Evolutionary conservation across 2,888 invertebrate genomes (phyloP).

Genomic region (Callosobruchus maculatus): DNA sequence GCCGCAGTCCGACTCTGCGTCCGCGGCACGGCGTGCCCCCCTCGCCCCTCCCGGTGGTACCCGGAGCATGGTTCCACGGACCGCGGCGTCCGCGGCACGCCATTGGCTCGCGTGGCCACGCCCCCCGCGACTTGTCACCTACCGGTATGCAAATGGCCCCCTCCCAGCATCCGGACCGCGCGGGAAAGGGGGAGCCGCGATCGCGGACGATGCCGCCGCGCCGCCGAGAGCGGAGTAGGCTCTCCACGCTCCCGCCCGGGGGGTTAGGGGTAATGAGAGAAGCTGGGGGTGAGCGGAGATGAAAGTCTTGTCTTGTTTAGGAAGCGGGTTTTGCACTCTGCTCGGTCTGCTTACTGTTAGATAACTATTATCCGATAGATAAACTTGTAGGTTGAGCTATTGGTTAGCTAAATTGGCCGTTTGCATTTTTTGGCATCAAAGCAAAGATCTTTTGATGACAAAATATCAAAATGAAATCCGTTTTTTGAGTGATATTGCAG

Average conservation of each 20-base stretch:
- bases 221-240: background rate
- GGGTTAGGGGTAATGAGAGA: background rate
- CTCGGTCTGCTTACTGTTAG: background rate
- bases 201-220: background rate
- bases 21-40: background rate
- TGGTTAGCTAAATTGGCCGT: too few species aligned
- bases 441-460: too few species aligned
- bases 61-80: slow-evolving; percentile 20
- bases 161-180: slow-evolving; percentile 29
- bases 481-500: too few species aligned
- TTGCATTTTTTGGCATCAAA: too few species aligned
- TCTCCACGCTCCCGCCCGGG: background rate
- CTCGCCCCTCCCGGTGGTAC: slow-evolving; percentile 8
- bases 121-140: slow-evolving; percentile 51
- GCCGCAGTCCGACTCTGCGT: background rate
- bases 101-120: slow-evolving; percentile 45
- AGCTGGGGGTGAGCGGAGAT: background rate
- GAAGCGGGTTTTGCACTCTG: background rate
- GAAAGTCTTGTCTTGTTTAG: background rate
- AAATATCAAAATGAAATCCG: too few species aligned
- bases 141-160: slow-evolving; percentile 52
- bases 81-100: slow-evolving; percentile 28
- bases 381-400: background rate
- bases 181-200: slow-evolving; percentile 13
- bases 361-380: background rate